Evolutionary conservation across 2,888 invertebrate genomes (phyloP).

Genomic region (Platycheirus rosarum): DNA sequence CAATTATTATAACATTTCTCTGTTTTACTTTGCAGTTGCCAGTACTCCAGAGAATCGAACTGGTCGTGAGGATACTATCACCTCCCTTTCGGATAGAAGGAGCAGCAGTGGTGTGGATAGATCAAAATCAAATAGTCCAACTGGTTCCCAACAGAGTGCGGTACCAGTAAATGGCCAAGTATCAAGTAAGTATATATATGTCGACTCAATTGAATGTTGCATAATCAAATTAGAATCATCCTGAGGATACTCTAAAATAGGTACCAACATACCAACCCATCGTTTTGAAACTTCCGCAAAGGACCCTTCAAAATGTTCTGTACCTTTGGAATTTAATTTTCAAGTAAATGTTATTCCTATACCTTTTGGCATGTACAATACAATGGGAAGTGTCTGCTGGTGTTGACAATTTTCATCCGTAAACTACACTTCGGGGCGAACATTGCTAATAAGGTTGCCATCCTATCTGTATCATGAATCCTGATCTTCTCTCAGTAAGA

Average conservation of each 20-base stretch:
- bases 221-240: slow-evolving; percentile 44
- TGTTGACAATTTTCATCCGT: slow-evolving; percentile 36
- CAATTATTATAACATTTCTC: slow-evolving; percentile 53
- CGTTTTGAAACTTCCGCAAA: neutral
- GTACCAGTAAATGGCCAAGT: slow-evolving; percentile 83
- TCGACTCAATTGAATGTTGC: slow-evolving; percentile 41
- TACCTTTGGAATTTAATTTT: slow-evolving; percentile 5
- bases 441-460: slow-evolving; percentile 51
- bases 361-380: neutral
- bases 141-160: slow-evolving; percentile 64
- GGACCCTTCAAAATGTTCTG: slow-evolving; percentile 5
- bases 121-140: slow-evolving; percentile 80
- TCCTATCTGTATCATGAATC: slow-evolving; percentile 12
- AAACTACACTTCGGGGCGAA: slow-evolving; percentile 24
- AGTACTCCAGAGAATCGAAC: slow-evolving; percentile 89
- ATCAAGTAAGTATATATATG: slow-evolving; percentile 83
- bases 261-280: no score
- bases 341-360: slow-evolving; percentile 19
- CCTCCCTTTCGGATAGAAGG: slow-evolving; percentile 75
- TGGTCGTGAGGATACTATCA: slow-evolving; percentile 84
- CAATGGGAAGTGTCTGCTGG: neutral
- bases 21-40: slow-evolving; percentile 87
- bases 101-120: slow-evolving; percentile 84
- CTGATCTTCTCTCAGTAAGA: slow-evolving; percentile 8
- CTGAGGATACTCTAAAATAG: neutral